A percentile compares a stretch with the other conserved stretches of the same genome.
Evolutionary conservation across 2,888 invertebrate species (phyloP).

Genomic region (Epirrhoe alternata): DNA sequence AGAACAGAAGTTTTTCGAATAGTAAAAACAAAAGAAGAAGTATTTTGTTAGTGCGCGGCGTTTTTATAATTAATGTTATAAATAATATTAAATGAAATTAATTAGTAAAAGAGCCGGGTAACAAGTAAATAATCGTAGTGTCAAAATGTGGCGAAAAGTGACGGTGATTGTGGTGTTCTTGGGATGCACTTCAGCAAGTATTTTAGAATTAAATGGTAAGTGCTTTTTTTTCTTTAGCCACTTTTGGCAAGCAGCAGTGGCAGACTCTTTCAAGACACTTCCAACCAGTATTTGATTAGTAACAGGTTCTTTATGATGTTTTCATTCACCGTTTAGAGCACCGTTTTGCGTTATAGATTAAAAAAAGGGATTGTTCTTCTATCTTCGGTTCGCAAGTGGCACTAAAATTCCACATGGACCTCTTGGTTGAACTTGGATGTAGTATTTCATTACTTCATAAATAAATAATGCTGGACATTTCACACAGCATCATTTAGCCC

Average conservation of each 20-base stretch:
- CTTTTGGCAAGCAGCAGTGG: background rate
- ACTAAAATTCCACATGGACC: too few relatives aligned
- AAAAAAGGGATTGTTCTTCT: too few relatives aligned
- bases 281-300: background rate
- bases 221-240: slow-evolving; percentile 8
- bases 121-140: background rate
- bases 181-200: slow-evolving; percentile 42
- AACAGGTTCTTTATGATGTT: background rate
- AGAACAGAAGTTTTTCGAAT: background rate
- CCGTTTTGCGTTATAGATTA: too few relatives aligned
- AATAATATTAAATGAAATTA: too few relatives aligned
- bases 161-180: slow-evolving; percentile 41
- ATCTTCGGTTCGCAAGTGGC: too few relatives aligned
- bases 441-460: too few relatives aligned
- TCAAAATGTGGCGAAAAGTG: slow-evolving; percentile 44
- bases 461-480: too few relatives aligned
- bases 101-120: background rate
- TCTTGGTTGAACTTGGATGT: background rate
- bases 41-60: too few relatives aligned
- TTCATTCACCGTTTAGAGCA: background rate
- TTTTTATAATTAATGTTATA: too few relatives aligned
- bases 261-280: too few relatives aligned
- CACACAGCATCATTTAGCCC: background rate
- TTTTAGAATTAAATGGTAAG: slow-evolving; percentile 55
- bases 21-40: background rate